A percentile compares a stretch with the other conserved stretches of the same genome.
Evolutionary conservation across 2,113 vertebrate genomes (phyloP).

Genomic region (Salvelinus namaycush): DNA sequence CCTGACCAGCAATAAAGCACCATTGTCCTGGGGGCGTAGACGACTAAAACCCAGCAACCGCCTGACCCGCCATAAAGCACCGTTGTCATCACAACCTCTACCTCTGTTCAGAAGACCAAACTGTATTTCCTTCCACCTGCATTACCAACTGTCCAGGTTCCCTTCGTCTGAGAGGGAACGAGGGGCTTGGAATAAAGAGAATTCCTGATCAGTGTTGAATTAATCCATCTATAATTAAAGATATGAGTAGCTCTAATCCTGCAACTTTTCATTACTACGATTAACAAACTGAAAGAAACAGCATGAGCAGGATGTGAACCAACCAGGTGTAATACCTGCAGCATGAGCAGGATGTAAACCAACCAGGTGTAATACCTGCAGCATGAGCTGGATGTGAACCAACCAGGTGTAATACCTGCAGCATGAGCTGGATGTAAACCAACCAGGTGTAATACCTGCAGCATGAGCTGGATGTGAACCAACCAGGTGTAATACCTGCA

Average conservation of each 20-base stretch:
- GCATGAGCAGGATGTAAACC: too few relatives aligned
- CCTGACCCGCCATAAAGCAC: too few relatives aligned
- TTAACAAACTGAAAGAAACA: not conserved
- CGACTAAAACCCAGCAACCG: too few relatives aligned
- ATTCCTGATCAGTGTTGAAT: not conserved
- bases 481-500: not conserved
- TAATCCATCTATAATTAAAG: not conserved
- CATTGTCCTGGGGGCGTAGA: too few relatives aligned
- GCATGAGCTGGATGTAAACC: too few relatives aligned
- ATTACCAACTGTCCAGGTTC: not conserved
- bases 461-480: too few relatives aligned
- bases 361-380: not conserved
- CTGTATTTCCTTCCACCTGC: not conserved
- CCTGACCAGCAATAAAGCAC: too few relatives aligned
- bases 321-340: not conserved
- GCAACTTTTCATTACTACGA: not conserved
- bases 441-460: not conserved
- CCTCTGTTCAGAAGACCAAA: too few relatives aligned
- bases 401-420: not conserved
- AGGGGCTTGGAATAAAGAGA: not conserved
- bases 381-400: too few relatives aligned
- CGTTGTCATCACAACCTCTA: not conserved
- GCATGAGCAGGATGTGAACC: not conserved
- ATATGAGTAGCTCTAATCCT: not conserved
- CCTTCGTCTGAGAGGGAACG: too few relatives aligned